Evolutionary conservation across 2,797 vertebrate species (phyloP).

Genomic region (Sebastes oblongus): DNA sequence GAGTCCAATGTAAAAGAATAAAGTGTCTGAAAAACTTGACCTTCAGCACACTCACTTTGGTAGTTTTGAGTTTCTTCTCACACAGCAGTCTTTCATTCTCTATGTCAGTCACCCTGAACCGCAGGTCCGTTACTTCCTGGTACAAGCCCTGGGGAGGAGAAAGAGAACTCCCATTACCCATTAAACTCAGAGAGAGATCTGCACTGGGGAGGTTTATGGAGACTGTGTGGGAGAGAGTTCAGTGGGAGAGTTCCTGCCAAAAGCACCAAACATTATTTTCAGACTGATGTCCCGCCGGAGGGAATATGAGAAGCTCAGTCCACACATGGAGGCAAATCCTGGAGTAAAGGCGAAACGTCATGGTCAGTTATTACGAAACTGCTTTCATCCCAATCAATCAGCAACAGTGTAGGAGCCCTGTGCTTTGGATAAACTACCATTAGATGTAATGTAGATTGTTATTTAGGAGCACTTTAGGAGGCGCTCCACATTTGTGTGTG

Average conservation of each 20-base stretch:
- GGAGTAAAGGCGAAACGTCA: slow-evolving; percentile 1
- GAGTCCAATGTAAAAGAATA: neutral
- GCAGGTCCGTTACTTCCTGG: slow-evolving; percentile 90
- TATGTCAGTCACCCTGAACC: slow-evolving; percentile 87
- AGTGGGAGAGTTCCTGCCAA: slow-evolving; percentile 27
- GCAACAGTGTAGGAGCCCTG: neutral
- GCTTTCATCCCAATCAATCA: slow-evolving; percentile 30
- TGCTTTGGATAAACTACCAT: neutral
- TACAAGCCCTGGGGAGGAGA: slow-evolving; percentile 84
- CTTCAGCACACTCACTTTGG: slow-evolving; percentile 84
- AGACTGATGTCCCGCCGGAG: slow-evolving; percentile 31
- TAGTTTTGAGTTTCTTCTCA: slow-evolving; percentile 89
- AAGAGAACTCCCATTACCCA: slow-evolving; percentile 40
- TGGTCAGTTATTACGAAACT: slow-evolving; percentile 10
- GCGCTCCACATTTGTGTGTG: neutral
- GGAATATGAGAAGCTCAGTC: slow-evolving; percentile 30
- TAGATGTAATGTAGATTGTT: neutral
- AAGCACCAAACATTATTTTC: slow-evolving; percentile 37
- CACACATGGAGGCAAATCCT: slow-evolving; percentile 34
- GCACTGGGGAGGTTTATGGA: slow-evolving; percentile 8
- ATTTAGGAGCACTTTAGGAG: neutral
- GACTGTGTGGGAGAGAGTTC: slow-evolving; percentile 30
- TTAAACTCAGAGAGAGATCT: slow-evolving; percentile 3
- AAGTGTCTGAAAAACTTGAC: neutral
- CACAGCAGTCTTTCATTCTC: slow-evolving; percentile 90